Conservation (phyloP, 2,888 invertebrate genomes). For the Nymphalis urticae region DNA sequence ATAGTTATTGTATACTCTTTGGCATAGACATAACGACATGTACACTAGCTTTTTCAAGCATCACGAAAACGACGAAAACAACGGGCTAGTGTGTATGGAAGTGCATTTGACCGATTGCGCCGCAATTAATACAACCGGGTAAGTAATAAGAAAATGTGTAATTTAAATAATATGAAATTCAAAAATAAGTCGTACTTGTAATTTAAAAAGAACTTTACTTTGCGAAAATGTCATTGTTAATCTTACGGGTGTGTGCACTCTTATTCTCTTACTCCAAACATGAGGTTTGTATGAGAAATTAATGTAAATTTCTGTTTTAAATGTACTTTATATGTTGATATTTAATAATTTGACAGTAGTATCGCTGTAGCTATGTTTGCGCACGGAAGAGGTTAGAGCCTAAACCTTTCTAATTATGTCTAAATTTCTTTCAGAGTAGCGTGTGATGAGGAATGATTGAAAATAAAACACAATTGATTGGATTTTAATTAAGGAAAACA, state of each 20-base stretch:
- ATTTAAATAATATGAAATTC: slow-evolving; percentile 27
- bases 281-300: slow-evolving; percentile 28
- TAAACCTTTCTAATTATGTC: slow-evolving; percentile 49
- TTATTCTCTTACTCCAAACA: slow-evolving; percentile 45
- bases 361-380: neutral
- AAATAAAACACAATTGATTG: slow-evolving; percentile 64
- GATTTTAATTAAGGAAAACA: slow-evolving; percentile 61
- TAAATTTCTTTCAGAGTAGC: slow-evolving; percentile 76
- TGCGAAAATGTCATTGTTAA: slow-evolving; percentile 49
- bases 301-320: slow-evolving; percentile 3
- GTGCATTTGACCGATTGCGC: slow-evolving; percentile 84
- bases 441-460: slow-evolving; percentile 80
- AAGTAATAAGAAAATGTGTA: slow-evolving; percentile 56
- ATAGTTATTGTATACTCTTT: slow-evolving; percentile 30
- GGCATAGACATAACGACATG: slow-evolving; percentile 54
- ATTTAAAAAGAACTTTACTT: slow-evolving; percentile 36
- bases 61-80: slow-evolving; percentile 76
- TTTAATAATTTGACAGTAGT: neutral
- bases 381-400: slow-evolving; percentile 60
- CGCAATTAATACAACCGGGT: slow-evolving; percentile 80
- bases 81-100: slow-evolving; percentile 82
- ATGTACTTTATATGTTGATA: slow-evolving; percentile 12
- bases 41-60: slow-evolving; percentile 76
- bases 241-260: slow-evolving; percentile 59
- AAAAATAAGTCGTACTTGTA: slow-evolving; percentile 26